A percentile compares a stretch with the other conserved stretches of the same genome.
These are phyloP conservation scores for Drosophila atripex DNA, from an alignment of 2,888 invertebrate species.

Conservation along the genomic window DNA sequence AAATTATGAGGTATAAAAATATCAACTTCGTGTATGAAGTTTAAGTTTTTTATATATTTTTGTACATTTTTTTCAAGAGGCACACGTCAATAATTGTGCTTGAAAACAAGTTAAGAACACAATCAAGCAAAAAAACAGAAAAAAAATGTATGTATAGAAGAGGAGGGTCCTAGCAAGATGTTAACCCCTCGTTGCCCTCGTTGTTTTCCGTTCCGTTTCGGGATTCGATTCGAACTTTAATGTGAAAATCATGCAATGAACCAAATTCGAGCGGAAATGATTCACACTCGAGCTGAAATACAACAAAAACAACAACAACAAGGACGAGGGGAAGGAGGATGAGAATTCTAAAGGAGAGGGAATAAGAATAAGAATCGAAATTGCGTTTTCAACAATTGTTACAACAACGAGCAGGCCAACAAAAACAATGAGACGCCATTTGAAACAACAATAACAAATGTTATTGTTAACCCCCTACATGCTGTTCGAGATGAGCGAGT, in stretches of 20 bases:
- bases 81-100: slow-evolving; percentile 65
- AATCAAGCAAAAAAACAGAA: slow-evolving; percentile 60
- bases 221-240: slow-evolving; percentile 50
- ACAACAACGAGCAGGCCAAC: slow-evolving; percentile 33
- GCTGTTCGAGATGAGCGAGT: slow-evolving; percentile 25
- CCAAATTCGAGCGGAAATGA: slow-evolving; percentile 79
- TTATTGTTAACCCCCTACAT: slow-evolving; percentile 18
- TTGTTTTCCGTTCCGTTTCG: slow-evolving; percentile 6
- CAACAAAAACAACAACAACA: slow-evolving; percentile 30
- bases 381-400: slow-evolving; percentile 73
- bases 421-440: slow-evolving; percentile 56
- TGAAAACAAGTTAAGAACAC: slow-evolving; percentile 73
- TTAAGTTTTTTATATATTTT: too few species aligned
- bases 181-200: slow-evolving; percentile 6
- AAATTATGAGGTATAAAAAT: too few species aligned
- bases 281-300: slow-evolving; percentile 71
- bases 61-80: too few species aligned
- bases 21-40: too few species aligned
- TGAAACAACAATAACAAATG: slow-evolving; percentile 63
- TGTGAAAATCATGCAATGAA: slow-evolving; percentile 80
- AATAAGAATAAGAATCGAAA: slow-evolving; percentile 40
- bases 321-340: too few species aligned
- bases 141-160: slow-evolving; percentile 18
- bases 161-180: slow-evolving; percentile 29
- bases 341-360: background rate